Conservation (phyloP, 2,113 vertebrate genomes). For the Perccottus glenii region DNA sequence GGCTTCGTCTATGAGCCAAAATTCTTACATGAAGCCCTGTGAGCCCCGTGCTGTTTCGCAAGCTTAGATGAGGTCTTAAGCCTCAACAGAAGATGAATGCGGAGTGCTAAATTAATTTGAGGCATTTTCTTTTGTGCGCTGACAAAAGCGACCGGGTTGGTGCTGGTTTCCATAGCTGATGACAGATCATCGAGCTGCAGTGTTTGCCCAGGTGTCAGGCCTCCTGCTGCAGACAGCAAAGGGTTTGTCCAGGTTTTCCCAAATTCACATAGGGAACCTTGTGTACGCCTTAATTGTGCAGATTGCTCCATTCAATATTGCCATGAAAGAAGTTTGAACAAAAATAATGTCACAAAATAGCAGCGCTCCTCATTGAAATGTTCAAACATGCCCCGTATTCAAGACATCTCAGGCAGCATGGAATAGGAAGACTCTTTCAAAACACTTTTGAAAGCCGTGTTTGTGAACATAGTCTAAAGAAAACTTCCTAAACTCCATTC, state of each 20-base stretch:
- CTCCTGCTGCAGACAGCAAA: conserved; percentile 77
- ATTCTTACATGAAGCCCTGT: conserved; percentile 77
- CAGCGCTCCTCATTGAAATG: conserved; percentile 43
- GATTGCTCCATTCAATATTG: conserved; percentile 68
- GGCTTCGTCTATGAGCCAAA: conserved; percentile 73
- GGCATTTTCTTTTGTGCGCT: conserved; percentile 81
- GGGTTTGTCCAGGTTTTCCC: conserved; percentile 74
- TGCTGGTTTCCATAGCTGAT: conserved; percentile 82
- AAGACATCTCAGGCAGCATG: conserved; percentile 31
- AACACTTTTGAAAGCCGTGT: conserved; percentile 39
- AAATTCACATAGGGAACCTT: conserved; percentile 69
- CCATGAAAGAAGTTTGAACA: conserved; percentile 66
- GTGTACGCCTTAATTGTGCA: conserved; percentile 73
- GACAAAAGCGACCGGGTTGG: conserved; percentile 80
- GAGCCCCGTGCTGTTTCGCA: conserved; percentile 75
- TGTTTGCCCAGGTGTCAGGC: conserved; percentile 87
- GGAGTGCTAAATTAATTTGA: conserved; percentile 84
- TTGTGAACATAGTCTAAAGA: conserved; percentile 49
- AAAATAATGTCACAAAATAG: conserved; percentile 72
- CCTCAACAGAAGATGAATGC: conserved; percentile 77
- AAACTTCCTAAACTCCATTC: conserved; percentile 41
- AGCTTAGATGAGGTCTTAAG: conserved; percentile 77
- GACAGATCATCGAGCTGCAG: conserved; percentile 84
- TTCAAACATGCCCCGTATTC: conserved; percentile 65
- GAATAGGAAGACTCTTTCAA: conserved; percentile 41